phyloP scores from a whole-genome alignment of 2,888 invertebrate species.

The Cenopis cana region DNA sequence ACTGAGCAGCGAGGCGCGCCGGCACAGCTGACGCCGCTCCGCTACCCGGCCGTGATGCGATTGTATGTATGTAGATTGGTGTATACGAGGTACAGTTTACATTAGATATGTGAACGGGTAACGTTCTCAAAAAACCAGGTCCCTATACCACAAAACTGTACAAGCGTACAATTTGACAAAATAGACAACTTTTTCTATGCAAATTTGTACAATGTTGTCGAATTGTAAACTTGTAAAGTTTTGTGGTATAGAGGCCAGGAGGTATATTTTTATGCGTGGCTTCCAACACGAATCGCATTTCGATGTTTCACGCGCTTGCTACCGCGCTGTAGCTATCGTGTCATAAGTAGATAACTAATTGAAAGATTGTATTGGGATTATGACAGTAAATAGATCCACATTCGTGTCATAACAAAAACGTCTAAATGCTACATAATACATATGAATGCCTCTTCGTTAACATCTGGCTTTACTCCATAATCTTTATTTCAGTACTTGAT shows the following conservation, averaged over 20 bases:
- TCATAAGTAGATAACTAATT: too few relatives aligned
- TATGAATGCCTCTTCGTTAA: background rate
- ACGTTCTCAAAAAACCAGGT: too few relatives aligned
- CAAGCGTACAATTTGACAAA: too few relatives aligned
- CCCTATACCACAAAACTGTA: too few relatives aligned
- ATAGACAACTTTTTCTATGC: too few relatives aligned
- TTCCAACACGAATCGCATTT: background rate
- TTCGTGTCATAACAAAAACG: background rate
- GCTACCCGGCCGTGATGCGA: slow-evolving; percentile 26
- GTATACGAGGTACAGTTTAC: background rate
- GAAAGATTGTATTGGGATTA: too few relatives aligned
- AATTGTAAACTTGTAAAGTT: too few relatives aligned
- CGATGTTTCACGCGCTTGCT: background rate
- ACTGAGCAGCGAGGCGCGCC: slow-evolving; percentile 47
- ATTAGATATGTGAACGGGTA: slow-evolving; percentile 8
- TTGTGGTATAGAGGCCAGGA: too few relatives aligned
- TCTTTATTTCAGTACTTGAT: slow-evolving; percentile 2
- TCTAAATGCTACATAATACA: background rate
- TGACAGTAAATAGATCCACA: too few relatives aligned
- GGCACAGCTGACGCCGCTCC: slow-evolving; percentile 57
- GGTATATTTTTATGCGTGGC: background rate
- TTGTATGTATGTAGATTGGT: slow-evolving; percentile 33
- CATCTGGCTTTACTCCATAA: background rate
- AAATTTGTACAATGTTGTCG: too few relatives aligned
- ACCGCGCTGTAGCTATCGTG: too few relatives aligned